Percentiles rank a stretch among this genome's conserved stretches.
phyloP scores from a whole-genome alignment of 2,888 invertebrate species.

The Hydroisotoma schaefferi region DNA sequence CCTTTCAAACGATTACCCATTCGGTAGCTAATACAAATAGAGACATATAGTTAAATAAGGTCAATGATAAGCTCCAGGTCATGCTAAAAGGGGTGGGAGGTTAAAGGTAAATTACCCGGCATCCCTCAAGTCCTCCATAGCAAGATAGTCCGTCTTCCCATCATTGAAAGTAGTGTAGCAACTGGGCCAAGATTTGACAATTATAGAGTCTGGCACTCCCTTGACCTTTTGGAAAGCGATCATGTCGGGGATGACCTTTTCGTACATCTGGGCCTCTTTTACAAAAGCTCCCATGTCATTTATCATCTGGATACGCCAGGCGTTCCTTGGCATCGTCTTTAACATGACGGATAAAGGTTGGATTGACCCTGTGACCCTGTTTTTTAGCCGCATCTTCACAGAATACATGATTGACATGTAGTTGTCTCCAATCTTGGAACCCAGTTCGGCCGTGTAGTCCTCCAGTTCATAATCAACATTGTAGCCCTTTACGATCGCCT shows the following conservation, averaged over 20 bases:
- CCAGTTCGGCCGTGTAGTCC: slow-evolving; percentile 27
- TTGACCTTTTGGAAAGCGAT: slow-evolving; percentile 22
- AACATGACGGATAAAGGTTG: slow-evolving; percentile 29
- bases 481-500: slow-evolving; percentile 33
- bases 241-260: slow-evolving; percentile 18
- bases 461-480: slow-evolving; percentile 30
- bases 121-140: slow-evolving; percentile 24
- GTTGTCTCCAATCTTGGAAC: slow-evolving; percentile 42
- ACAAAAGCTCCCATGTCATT: slow-evolving; percentile 29
- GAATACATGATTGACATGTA: slow-evolving; percentile 47
- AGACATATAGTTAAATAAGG: too few relatives aligned
- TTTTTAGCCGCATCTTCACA: slow-evolving; percentile 30
- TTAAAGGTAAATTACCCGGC: slow-evolving; percentile 14
- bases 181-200: slow-evolving; percentile 21
- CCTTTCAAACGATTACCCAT: slow-evolving; percentile 42
- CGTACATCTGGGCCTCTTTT: slow-evolving; percentile 31
- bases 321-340: slow-evolving; percentile 37
- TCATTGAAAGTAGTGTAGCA: slow-evolving; percentile 23
- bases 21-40: slow-evolving; percentile 18
- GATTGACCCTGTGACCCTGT: slow-evolving; percentile 6
- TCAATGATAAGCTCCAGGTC: too few relatives aligned
- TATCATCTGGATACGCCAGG: slow-evolving; percentile 27
- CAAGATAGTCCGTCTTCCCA: slow-evolving; percentile 29
- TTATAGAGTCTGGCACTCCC: slow-evolving; percentile 9
- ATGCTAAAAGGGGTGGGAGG: too few relatives aligned